These are phyloP conservation scores for Cryptoleucopteryx plumbea DNA, from an alignment of 2,113 vertebrate genomes.

Conservation along the genomic window DNA sequence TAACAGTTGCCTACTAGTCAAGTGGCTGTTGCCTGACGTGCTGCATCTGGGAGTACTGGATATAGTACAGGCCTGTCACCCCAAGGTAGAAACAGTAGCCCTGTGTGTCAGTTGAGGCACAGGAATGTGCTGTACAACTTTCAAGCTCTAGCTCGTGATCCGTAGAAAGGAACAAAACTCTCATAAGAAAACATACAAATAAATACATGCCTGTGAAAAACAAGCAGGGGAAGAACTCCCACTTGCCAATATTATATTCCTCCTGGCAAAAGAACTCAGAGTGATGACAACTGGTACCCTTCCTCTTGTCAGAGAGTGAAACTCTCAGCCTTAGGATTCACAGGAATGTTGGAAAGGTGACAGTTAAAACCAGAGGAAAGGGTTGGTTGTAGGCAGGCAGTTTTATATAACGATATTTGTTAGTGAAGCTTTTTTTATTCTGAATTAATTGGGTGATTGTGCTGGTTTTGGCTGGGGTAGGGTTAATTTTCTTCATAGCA, in stretches of 20 bases:
- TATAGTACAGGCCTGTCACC: not conserved
- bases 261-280: not conserved
- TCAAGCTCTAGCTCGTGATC: not conserved
- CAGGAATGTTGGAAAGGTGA: not conserved
- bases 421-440: not conserved
- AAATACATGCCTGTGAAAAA: not conserved
- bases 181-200: not conserved
- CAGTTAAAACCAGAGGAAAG: not conserved
- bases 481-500: too few relatives aligned
- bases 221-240: not conserved
- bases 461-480: too few relatives aligned
- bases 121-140: not conserved
- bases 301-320: not conserved
- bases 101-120: not conserved
- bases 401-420: not conserved
- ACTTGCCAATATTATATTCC: not conserved
- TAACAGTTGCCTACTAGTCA: not conserved
- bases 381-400: not conserved
- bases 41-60: not conserved
- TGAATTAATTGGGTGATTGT: not conserved
- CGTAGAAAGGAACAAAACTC: not conserved
- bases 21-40: not conserved
- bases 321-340: not conserved
- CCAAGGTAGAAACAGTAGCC: not conserved
- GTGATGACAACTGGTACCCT: not conserved